Evolutionary conservation across 2,888 invertebrate species (phyloP).

Genomic region (Pristionchus entomophagus): DNA sequence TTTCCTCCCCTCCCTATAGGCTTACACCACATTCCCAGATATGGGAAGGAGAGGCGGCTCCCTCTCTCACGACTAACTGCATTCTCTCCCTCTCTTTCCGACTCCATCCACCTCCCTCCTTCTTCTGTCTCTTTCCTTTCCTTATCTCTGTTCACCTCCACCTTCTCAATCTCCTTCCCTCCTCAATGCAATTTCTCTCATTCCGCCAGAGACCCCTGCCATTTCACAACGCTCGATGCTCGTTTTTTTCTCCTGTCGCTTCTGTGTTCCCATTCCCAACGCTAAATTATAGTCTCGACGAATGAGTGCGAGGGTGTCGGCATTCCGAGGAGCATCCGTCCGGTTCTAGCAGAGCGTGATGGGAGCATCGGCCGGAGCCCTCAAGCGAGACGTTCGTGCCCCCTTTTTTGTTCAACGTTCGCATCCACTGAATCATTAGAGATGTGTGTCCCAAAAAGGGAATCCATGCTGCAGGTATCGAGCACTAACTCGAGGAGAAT

Average conservation of each 20-base stretch:
- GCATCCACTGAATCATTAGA: not conserved
- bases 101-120: not conserved
- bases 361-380: conserved; percentile 36
- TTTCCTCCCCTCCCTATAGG: not conserved
- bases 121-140: not conserved
- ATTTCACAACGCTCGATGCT: not conserved
- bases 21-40: conserved; percentile 40
- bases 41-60: conserved; percentile 23
- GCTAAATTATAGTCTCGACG: not conserved
- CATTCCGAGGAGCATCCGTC: not conserved
- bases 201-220: not conserved
- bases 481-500: conserved; percentile 56
- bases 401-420: not conserved
- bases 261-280: not conserved
- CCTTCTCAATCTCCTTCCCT: conserved; percentile 18
- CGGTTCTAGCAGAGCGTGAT: conserved; percentile 19
- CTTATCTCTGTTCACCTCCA: conserved; percentile 40
- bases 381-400: conserved; percentile 32
- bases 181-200: conserved; percentile 42
- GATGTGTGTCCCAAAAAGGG: not conserved
- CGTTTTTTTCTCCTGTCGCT: not conserved
- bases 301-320: not conserved
- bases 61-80: conserved; percentile 19
- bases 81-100: conserved; percentile 31
- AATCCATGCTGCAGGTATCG: not conserved